Conservation (phyloP, 1,140 invertebrate genomes). For the Scaptomyza montana region DNA sequence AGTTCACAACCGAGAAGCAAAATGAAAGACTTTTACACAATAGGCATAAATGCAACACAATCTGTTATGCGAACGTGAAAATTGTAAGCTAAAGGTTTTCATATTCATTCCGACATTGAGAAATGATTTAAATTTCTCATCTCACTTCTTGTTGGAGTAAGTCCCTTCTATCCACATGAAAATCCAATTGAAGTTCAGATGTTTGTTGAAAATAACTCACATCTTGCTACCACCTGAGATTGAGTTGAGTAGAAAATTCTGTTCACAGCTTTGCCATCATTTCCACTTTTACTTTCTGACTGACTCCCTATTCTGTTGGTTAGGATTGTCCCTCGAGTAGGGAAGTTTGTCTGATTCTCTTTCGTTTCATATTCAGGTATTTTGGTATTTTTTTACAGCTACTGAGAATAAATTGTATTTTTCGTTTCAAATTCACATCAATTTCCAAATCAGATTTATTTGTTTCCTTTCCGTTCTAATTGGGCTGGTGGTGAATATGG, state of each 20-base stretch:
- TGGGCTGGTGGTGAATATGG: not conserved
- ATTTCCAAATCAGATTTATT: constrained; percentile 52
- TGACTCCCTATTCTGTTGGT: no score
- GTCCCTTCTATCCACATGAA: constrained; percentile 5
- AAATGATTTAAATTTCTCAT: constrained; percentile 65
- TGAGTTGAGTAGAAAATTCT: constrained; percentile 55
- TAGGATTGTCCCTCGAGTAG: not conserved
- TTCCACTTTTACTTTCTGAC: not conserved
- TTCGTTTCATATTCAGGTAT: not conserved
- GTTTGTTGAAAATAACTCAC: not conserved
- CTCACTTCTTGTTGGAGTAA: not conserved
- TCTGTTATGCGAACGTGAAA: constrained; percentile 26
- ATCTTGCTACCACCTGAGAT: not conserved
- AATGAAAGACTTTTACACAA: constrained; percentile 26
- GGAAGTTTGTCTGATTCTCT: not conserved
- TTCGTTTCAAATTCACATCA: constrained; percentile 56
- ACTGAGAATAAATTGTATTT: constrained; percentile 32
- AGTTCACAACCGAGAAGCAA: constrained; percentile 7
- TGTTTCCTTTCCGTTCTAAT: constrained; percentile 14
- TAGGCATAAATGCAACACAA: constrained; percentile 30
- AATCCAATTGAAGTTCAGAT: constrained; percentile 35
- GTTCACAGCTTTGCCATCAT: constrained; percentile 14
- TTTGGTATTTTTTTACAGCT: constrained; percentile 9
- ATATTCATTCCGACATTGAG: constrained; percentile 53
- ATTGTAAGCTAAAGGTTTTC: constrained; percentile 32